These are phyloP conservation scores for Drosophila fungiperda DNA, from an alignment of 2,888 invertebrate genomes.

Conservation along the genomic window DNA sequence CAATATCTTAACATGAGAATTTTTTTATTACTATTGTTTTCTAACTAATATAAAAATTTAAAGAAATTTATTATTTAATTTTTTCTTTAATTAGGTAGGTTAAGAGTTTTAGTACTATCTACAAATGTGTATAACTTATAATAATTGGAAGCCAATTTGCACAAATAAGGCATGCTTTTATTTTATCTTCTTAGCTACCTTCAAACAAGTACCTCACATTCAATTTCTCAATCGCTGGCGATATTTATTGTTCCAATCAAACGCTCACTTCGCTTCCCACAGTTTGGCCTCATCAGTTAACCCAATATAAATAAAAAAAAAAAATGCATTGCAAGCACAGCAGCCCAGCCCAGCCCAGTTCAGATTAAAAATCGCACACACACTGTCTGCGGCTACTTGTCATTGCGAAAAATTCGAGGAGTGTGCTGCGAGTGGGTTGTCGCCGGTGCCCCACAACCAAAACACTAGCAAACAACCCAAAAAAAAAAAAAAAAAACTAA, in stretches of 20 bases:
- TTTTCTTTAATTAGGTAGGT: neutral
- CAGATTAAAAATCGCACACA: conserved; percentile 27
- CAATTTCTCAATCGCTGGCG: neutral
- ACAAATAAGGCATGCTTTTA: neutral
- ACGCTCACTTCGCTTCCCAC: conserved; percentile 59
- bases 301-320: conserved; percentile 40
- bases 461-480: neutral
- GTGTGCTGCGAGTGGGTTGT: conserved; percentile 51
- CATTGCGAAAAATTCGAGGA: conserved; percentile 68
- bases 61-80: neutral
- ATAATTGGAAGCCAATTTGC: neutral
- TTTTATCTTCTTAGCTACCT: neutral
- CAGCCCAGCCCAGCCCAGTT: conserved; percentile 52
- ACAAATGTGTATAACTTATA: neutral
- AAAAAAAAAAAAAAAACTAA: neutral
- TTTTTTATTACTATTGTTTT: neutral
- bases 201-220: neutral
- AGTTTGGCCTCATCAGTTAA: conserved; percentile 47
- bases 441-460: neutral
- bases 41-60: too few species aligned
- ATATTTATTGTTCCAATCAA: conserved; percentile 35
- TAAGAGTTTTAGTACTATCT: neutral
- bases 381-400: conserved; percentile 66
- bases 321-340: conserved; percentile 14
- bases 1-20: neutral